These are phyloP conservation scores for Megaustenia siamemsis DNA, from an alignment of 2,888 invertebrate genomes.

Conservation along the genomic window DNA sequence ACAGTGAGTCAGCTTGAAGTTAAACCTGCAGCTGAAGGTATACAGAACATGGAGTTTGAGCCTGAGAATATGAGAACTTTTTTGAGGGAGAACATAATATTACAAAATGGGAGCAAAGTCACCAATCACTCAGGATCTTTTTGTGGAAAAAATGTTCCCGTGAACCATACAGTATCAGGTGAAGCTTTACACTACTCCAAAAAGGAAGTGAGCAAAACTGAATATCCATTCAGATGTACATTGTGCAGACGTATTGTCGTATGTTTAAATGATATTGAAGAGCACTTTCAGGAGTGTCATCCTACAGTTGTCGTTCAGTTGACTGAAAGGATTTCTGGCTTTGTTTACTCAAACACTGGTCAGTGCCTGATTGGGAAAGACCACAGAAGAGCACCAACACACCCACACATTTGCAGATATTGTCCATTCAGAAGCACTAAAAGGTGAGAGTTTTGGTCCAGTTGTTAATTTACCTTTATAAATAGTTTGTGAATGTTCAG, in stretches of 20 bases:
- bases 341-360: not conserved
- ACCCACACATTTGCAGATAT: not conserved
- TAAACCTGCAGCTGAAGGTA: not conserved
- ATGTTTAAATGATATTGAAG: conserved; percentile 1
- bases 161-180: not conserved
- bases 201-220: not conserved
- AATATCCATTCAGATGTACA: not conserved
- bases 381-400: not conserved
- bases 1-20: not conserved
- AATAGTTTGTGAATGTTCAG: not conserved
- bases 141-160: not conserved
- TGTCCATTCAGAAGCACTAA: not conserved
- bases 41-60: not conserved
- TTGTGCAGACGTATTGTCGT: not conserved
- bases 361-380: not conserved
- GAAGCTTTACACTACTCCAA: not conserved
- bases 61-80: not conserved
- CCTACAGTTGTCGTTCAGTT: not conserved
- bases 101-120: not conserved
- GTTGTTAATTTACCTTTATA: not conserved
- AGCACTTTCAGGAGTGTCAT: not conserved
- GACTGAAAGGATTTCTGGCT: not conserved
- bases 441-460: not conserved
- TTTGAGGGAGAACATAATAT: not conserved
- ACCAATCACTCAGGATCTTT: not conserved